Evolutionary conservation across 2,113 vertebrate genomes (phyloP), one percentile per base, ranked within the genome.

Genomic region (Rhagologus leucostigma): DNA sequence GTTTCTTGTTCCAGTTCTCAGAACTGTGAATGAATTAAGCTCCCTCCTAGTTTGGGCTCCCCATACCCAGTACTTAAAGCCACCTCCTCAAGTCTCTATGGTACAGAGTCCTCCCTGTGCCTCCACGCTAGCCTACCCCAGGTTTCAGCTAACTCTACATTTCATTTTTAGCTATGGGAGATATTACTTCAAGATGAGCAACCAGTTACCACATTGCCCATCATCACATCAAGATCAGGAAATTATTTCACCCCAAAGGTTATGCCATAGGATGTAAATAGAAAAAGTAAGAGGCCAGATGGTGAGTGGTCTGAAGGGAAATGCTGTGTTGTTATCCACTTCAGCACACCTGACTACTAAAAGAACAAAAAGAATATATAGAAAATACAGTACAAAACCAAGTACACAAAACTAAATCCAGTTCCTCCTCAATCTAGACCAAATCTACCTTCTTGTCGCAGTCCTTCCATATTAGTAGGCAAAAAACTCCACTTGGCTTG

Each of bases 101-200:
- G 22, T 5, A 70, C 12, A 52, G 24, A 80, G 33, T 13, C 21
- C 35, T 49, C 47, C 5, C 16, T 44, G 22, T 3, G 2, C 16
- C 53, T 21, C 30, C 16, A 3, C 0, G 0, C 26, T 19, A 79
- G 23, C 35, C 30, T 16, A 46, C 30, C 18, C 41, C 39, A 59
- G 39, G 17, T 44, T 88, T 42, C 78, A 92, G 35, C 35, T 80
- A 33, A 84, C 24, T 44, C 22, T 42, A 50, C 3, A 17, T 46
- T 74, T 74, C 7, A 62, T n/a, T 89, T 76, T 33, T 53, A 90
- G n/a, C 35, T 85, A 50, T 2, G 7, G 26, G 27, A 93, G 35
- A 11, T 47, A 47, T 1, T 69, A 50, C 20, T 76, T n/a, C 50
- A 24, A 68, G 46, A 21, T 1, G 1, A 41, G 35, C 68, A 90